phyloP scores from a whole-genome alignment of 2,888 invertebrate species.

The Sicus ferrugineus region DNA sequence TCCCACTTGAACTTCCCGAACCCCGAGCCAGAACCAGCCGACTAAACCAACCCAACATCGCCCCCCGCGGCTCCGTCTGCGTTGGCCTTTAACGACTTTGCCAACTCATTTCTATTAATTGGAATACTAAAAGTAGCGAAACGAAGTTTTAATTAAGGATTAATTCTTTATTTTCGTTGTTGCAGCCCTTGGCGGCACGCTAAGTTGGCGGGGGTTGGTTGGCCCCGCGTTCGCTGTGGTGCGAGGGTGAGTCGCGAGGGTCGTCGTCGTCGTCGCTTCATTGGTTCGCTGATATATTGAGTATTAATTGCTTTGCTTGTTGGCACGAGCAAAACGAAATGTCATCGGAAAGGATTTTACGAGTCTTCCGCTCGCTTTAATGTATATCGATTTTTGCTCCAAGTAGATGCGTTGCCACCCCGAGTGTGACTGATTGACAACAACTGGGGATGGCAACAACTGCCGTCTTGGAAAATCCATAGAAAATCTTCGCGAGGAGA shows the following conservation, averaged over 20 bases:
- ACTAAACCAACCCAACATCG: too few relatives aligned
- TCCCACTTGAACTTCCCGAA: too few relatives aligned
- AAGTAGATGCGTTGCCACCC: not conserved
- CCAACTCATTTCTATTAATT: conserved; percentile 19
- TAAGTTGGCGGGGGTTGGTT: not conserved
- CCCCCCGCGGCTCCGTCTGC: too few relatives aligned
- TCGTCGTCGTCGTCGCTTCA: not conserved
- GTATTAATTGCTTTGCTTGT: conserved; percentile 18
- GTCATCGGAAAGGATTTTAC: not conserved
- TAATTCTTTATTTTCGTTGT: conserved; percentile 30
- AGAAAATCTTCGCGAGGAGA: not conserved
- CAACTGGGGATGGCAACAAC: conserved; percentile 10
- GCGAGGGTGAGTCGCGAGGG: not conserved
- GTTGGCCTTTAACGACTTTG: conserved; percentile 11
- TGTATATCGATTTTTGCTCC: conserved; percentile 15
- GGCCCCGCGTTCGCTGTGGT: not conserved
- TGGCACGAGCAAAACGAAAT: not conserved
- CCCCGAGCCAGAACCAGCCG: too few relatives aligned
- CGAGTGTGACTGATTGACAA: not conserved
- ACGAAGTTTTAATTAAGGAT: conserved; percentile 32
- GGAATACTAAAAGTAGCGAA: not conserved
- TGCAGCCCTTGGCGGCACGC: not conserved
- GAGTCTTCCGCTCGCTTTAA: conserved; percentile 7
- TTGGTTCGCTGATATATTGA: conserved; percentile 2
- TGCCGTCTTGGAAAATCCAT: not conserved